Percentiles rank a stretch among this genome's conserved stretches.
phyloP scores from a whole-genome alignment of 2,797 vertebrate species.

The Diplodus sargus region DNA sequence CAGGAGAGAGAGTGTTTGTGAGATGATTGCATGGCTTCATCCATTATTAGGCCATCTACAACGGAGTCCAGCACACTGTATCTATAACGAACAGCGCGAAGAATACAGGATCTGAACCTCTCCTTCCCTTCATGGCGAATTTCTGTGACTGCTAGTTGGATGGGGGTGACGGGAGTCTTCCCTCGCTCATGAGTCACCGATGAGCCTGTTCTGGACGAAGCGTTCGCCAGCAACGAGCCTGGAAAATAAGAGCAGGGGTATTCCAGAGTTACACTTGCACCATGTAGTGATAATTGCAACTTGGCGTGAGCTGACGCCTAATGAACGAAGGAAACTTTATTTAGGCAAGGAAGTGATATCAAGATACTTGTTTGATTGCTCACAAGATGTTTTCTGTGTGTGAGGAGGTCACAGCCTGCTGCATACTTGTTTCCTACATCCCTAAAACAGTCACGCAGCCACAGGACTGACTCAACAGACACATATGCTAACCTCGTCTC shows the following conservation, averaged over 20 bases:
- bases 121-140: slow-evolving; percentile 34
- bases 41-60: slow-evolving; percentile 43
- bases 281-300: slow-evolving; percentile 70
- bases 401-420: slow-evolving; percentile 33
- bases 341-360: slow-evolving; percentile 65
- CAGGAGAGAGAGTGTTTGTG: slow-evolving; percentile 53
- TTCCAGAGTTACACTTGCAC: slow-evolving; percentile 67
- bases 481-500: slow-evolving; percentile 18
- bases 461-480: slow-evolving; percentile 42
- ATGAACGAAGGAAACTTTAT: slow-evolving; percentile 57
- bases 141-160: slow-evolving; percentile 54
- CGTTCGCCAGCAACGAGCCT: slow-evolving; percentile 54
- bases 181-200: slow-evolving; percentile 70
- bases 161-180: slow-evolving; percentile 67
- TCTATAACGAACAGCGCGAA: slow-evolving; percentile 44
- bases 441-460: slow-evolving; percentile 37
- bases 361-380: slow-evolving; percentile 55
- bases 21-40: slow-evolving; percentile 57
- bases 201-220: slow-evolving; percentile 57
- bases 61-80: slow-evolving; percentile 40
- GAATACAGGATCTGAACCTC: slow-evolving; percentile 29
- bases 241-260: slow-evolving; percentile 70
- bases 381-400: slow-evolving; percentile 37
- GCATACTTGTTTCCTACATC: slow-evolving; percentile 55
- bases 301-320: slow-evolving; percentile 46